These are phyloP conservation scores for Gambusia yucatana DNA, from an alignment of 2,797 vertebrate species.

Conservation along the genomic window DNA sequence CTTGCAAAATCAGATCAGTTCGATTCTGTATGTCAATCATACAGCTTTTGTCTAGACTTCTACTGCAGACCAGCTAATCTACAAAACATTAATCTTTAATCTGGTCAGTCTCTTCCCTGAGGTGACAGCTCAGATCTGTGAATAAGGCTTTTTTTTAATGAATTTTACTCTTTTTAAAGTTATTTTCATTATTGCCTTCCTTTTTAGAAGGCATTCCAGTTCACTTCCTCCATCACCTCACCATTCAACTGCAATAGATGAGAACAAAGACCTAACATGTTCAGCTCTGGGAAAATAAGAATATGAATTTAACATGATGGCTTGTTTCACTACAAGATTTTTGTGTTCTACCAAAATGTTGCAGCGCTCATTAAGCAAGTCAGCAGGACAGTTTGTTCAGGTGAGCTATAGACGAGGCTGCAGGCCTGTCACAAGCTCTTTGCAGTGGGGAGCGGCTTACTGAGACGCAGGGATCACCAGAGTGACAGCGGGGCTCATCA, in stretches of 20 bases:
- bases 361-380: conserved; percentile 9
- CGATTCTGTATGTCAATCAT: neutral
- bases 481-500: conserved; percentile 60
- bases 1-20: neutral
- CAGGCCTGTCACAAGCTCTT: conserved; percentile 56
- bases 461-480: conserved; percentile 28
- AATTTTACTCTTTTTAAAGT: conserved; percentile 16
- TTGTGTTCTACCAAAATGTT: neutral
- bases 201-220: conserved; percentile 13
- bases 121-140: conserved; percentile 2
- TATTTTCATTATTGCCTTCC: conserved; percentile 25
- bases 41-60: conserved; percentile 19
- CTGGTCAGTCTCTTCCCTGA: conserved; percentile 4
- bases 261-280: neutral
- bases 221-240: conserved; percentile 7
- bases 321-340: conserved; percentile 1
- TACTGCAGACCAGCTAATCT: conserved; percentile 15
- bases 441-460: conserved; percentile 42
- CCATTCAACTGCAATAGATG: neutral
- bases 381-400: conserved; percentile 47
- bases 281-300: neutral
- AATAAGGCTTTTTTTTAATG: conserved; percentile 26
- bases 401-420: conserved; percentile 43
- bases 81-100: conserved; percentile 20
- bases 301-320: neutral